phyloP scores from a whole-genome alignment of 2,113 vertebrate species.

The Grus americana region DNA sequence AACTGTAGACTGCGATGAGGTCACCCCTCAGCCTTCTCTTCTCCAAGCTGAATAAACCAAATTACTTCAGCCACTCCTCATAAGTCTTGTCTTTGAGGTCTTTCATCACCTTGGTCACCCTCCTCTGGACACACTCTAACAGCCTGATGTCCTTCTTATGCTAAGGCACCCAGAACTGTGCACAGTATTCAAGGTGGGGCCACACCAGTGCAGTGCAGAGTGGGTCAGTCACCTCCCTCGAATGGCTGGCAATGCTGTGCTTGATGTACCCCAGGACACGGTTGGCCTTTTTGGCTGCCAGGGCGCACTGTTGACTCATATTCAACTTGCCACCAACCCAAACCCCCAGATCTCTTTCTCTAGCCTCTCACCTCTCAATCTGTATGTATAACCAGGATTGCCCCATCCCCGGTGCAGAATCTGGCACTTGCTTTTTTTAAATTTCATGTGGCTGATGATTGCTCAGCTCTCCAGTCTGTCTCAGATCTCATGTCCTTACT shows the following conservation, averaged over 20 bases:
- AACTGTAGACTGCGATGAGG: background rate
- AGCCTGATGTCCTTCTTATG: background rate
- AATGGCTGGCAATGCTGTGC: accelerated
- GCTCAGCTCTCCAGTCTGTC: background rate
- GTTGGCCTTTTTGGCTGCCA: background rate
- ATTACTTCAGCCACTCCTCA: accelerated
- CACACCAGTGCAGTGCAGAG: background rate
- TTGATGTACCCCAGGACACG: accelerated
- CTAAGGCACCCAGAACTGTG: background rate
- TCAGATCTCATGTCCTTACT: background rate
- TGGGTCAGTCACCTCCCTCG: accelerated
- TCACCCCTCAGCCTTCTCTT: background rate
- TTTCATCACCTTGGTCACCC: background rate
- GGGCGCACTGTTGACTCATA: background rate
- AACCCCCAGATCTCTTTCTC: too few species aligned
- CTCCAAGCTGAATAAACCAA: background rate
- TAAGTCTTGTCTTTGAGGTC: too few species aligned
- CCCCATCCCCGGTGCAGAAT: background rate
- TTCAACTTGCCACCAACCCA: background rate
- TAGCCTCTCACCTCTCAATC: too few species aligned
- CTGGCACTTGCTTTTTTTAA: background rate
- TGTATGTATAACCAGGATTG: too few species aligned
- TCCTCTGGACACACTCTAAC: background rate
- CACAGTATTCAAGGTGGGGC: accelerated
- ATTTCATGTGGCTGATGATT: background rate